phyloP scores from a whole-genome alignment of 2,797 vertebrate genomes.

The Rachycentron canadum region DNA sequence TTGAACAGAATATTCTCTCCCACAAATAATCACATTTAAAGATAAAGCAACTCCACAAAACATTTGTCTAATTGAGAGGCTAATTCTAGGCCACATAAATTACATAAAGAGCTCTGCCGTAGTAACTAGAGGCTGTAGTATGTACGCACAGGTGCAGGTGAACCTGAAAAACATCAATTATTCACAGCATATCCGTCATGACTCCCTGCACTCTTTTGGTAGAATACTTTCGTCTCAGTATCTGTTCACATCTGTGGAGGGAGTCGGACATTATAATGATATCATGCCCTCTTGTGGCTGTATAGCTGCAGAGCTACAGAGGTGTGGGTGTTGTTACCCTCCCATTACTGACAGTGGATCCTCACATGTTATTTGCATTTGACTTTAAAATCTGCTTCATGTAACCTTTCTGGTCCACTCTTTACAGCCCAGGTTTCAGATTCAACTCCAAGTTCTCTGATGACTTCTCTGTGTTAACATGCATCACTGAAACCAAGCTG shows the following conservation, averaged over 20 bases:
- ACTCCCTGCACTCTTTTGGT: constrained; percentile 62
- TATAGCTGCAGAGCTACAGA: not conserved
- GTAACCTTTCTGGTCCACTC: not conserved
- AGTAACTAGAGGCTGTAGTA: constrained; percentile 43
- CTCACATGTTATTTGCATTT: not conserved
- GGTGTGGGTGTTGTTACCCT: not conserved
- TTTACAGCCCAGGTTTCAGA: not conserved
- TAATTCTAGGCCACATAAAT: not conserved
- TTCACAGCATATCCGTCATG: constrained; percentile 76
- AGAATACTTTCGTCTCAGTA: constrained; percentile 50
- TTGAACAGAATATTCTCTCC: not conserved
- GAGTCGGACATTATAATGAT: not conserved
- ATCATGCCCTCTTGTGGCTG: constrained; percentile 67
- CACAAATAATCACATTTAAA: not conserved
- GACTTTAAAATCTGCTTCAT: not conserved
- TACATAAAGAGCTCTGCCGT: constrained; percentile 16
- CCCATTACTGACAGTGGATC: not conserved
- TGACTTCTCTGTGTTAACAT: not conserved
- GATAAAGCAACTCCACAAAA: not conserved
- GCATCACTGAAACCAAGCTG: not conserved
- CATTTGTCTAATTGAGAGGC: not conserved
- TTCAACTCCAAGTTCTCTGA: not conserved
- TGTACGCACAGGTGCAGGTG: constrained; percentile 54
- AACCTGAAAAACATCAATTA: constrained; percentile 75
- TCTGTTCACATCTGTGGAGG: constrained; percentile 42